Evolutionary conservation across 2,888 invertebrate species (phyloP), one percentile per base, ranked within the genome.

Genomic region (Molorchus minor): DNA sequence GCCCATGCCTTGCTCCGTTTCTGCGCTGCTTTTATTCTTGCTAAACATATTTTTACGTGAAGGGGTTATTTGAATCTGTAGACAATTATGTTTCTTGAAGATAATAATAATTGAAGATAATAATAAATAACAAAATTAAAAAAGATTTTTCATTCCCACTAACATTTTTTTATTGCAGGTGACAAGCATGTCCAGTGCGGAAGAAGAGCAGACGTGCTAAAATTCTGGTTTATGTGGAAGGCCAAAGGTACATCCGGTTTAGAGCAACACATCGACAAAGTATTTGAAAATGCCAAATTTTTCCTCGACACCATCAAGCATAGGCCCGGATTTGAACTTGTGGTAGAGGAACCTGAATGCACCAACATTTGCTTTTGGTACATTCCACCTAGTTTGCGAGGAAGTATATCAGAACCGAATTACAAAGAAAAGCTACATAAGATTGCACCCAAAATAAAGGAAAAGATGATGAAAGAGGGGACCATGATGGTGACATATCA

Each of bases 181-280:
- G 94, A 94, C 77, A 97, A 97, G 77, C 94, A 96, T 71, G 90
- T 98, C 35, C 98, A 98, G 78, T 98, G 98, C 77, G 98, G 98
- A 0, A 86, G 98, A 0, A 87, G 96, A 70, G 97, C 95, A 1
- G 98, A 98, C 78, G 94, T 97, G 7, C 86, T 97, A 62, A 98
- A 98, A 80, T 92, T 98, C 79, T 98, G 98, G 98, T 90, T 96
- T 76, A 96, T 96, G 94, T 98, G 98, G 98, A 94, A 96, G 75
- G 95, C 97, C 3, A 97, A 97, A 80, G 93, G 94, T 0, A 88
- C 87, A 0, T 81, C 82, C 41, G 94, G 94, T 0, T 84, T 94
- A 21, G 90, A 91, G 70, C 84, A 85, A 53, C 94, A 94, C 75
- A 85, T 94, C 17, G 89, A 94, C 68, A 87, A 86, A 58, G 84